Evolutionary conservation across 1,140 invertebrate species (phyloP), one percentile per base, ranked within the genome.

Genomic region (Arion vulgaris): DNA sequence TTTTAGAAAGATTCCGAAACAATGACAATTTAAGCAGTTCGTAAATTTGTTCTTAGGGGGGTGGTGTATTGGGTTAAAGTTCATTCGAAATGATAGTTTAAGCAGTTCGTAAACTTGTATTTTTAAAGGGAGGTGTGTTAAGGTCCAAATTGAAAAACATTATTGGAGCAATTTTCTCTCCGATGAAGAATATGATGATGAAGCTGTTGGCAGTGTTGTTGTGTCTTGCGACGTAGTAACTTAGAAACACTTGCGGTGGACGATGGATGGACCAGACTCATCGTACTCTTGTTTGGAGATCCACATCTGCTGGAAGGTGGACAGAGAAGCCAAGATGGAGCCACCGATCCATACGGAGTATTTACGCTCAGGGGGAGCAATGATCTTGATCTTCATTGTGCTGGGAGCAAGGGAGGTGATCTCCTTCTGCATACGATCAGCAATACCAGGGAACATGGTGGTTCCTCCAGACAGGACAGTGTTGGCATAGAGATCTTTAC

Each of bases 241-340:
- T 96, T 97, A 98, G 95, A 98, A 98, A 94, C 97, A 98, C 94
- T 98, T 98, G 94, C 97, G 96, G 95, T 98, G 97, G 86, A 98
- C 97, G 92, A 97, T 97, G 83, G 96, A 96, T 86, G 97, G 97
- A 87, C 97, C 97, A 89, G 96, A 97, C 92, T 98, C 97, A 92
- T 97, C 96, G 93, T 97, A 74, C 39, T 74, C 72, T 45, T 74
- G 72, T 74, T 74, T 74, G 72, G 72, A 74, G 72, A 74, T 74
- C 94, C 94, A 94, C 94, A 94, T 94, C 89, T 94, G 93, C 87
- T 95, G 94, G 93, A 94, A 94, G 89, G 72, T 74, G 72, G 72
- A 74, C 34, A 74, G n/a, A 13, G 72, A 74, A 2, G 72, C 72
- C 36, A 74, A 88, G 88, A 94, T 94, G 86, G 94, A 94, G 78